Evolutionary conservation across 2,797 vertebrate species (phyloP), one percentile per base, ranked within the genome.

Genomic region (Tapera naevia): DNA sequence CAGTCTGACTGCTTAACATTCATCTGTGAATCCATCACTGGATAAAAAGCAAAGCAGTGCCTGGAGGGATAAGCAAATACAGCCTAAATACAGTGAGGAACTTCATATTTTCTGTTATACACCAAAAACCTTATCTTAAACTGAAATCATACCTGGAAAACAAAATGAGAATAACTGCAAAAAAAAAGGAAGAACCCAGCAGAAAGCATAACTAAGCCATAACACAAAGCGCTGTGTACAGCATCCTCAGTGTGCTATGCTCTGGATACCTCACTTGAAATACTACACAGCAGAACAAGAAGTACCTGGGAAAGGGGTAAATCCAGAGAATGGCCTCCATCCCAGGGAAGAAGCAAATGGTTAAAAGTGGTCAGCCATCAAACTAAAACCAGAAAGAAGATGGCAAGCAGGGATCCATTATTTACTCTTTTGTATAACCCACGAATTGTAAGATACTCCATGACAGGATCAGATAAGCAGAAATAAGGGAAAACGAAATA

Each of bases 191-290:
- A 61, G 46, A 45, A 7, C 3, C 4, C 46, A 33, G 33, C 9
- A 53, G 39, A 65, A 33, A 48, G 39, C 5, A 23, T 13, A 82
- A 21, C 6, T 12, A 39, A 66, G 17, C 17, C 2, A 2, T 19
- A 56, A 2, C 0, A 0, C 45, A 23, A 33, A 39, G 22, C 28
- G 7, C 13, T 1, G 3, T 10, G 41, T 39, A 14, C 10, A 30
- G 22, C 17, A 28, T 5, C 16, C 15, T 43, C 12, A 18, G 23
- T 0, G 7, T 32, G 24, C 9, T 61, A 6, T 5, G 8, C 25
- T 45, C 24, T 14, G 24, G 33, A 2, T 9, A 5, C 24, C 35
- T 50, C 58, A 12, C 21, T 35, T 35, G 41, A 61, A 45, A 28
- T 11, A 30, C 14, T 37, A 1, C 13, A 28, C 11, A 27, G 37